These are phyloP conservation scores for Eilema sororculum DNA, from an alignment of 2,888 invertebrate genomes.

Conservation along the genomic window DNA sequence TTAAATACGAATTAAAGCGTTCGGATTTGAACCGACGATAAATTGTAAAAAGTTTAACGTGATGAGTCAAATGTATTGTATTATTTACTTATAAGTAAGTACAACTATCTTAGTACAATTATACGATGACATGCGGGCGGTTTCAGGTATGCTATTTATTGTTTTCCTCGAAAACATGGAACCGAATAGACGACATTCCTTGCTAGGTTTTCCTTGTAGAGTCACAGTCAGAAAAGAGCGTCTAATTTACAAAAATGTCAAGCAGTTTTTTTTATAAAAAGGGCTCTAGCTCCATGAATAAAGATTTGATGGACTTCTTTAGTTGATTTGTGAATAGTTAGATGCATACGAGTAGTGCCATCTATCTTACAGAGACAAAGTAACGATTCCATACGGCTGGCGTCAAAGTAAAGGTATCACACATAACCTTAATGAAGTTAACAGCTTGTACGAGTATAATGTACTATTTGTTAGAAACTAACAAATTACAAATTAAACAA, in stretches of 20 bases:
- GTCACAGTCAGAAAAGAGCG: not conserved
- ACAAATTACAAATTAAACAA: not conserved
- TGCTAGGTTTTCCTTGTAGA: not conserved
- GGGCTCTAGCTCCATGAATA: too few relatives aligned
- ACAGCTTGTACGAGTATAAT: not conserved
- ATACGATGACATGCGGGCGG: not conserved
- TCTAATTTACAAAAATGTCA: too few relatives aligned
- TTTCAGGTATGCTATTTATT: not conserved
- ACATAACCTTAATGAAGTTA: not conserved
- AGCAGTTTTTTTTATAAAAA: too few relatives aligned
- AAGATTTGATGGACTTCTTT: too few relatives aligned
- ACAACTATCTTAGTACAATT: too few relatives aligned
- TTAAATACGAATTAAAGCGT: too few relatives aligned
- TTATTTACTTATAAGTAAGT: too few relatives aligned
- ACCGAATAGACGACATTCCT: not conserved
- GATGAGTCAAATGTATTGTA: too few relatives aligned
- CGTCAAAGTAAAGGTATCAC: not conserved
- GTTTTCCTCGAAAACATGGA: not conserved
- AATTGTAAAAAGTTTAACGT: too few relatives aligned
- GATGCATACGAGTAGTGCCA: constrained; percentile 7
- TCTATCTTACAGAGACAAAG: not conserved
- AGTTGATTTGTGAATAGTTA: too few relatives aligned
- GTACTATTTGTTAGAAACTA: too few relatives aligned
- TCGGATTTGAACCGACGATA: too few relatives aligned
- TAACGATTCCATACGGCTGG: not conserved